Evolutionary conservation across 2,113 vertebrate genomes (phyloP), one percentile per base, ranked within the genome.

Genomic region (Semicossyphus pulcher): DNA sequence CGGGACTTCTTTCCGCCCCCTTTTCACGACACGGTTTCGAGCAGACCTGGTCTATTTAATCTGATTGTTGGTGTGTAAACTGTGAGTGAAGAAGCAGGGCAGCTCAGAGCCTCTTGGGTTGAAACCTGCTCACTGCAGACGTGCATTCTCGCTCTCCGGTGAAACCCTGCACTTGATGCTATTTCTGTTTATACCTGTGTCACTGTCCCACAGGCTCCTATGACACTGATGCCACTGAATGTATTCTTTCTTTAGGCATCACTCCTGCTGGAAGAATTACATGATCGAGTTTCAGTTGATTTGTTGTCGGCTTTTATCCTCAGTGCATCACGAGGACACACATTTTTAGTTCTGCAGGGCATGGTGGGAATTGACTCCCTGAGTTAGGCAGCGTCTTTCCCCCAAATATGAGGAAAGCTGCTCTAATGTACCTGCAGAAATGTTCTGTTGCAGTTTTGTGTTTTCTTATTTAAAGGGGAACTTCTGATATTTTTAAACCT

Each of bases 181-280:
- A 54, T 80, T 80, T 54, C 59, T 79, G 60, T 75, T 72, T 59
- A 20, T 28, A 83, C 71, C 71, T 77, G 54, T 69, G 73, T 78
- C 64, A 26, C 60, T 68, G 56, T 61, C 32, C 78, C 48, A 16
- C 0, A 25, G 34, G 34, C 21, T 59, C 54, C n/a, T 41, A 15
- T 78, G 53, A 32, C 71, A 54, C 52, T 15, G 8, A 54, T 23
- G 18, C 7, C 52, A 2, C 47, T 25, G 32, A 36, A 41, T 20
- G 14, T 21, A 44, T 54, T 41, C 20, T 71, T 41, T 63, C 45
- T 47, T 7, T 14, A 31, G 0, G 12, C 12, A 20, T 31, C 4
- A 18, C 28, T 29, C n/a, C 36, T 32, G 5, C 39, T 32, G 8
- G 34, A 62, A 31, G 68, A 10, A 44, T 34, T 3, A 0, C 59